Evolutionary conservation across 1,140 invertebrate genomes (phyloP).

Genomic region (Antheraea pernyi): DNA sequence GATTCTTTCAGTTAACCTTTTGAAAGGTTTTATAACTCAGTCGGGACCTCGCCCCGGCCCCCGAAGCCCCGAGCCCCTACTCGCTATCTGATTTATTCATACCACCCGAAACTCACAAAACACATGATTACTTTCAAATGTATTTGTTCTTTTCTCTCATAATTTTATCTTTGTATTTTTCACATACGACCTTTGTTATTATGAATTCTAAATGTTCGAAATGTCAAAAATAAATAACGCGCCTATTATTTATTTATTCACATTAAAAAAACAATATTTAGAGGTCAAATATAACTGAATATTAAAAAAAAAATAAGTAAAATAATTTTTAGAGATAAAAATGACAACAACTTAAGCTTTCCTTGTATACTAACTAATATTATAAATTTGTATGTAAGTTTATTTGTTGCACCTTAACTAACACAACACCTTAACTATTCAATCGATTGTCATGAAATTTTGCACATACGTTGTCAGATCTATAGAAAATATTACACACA

Average conservation of each 20-base stretch:
- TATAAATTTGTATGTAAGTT: too few species aligned
- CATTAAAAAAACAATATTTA: too few species aligned
- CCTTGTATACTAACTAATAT: too few species aligned
- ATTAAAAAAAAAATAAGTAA: too few species aligned
- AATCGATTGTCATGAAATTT: too few species aligned
- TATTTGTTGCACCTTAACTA: too few species aligned
- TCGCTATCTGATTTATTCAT: constrained; percentile 75
- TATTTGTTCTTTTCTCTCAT: not conserved
- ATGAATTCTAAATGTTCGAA: not conserved
- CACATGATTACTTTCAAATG: constrained; percentile 66
- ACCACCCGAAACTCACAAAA: constrained; percentile 52
- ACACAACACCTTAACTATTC: too few species aligned
- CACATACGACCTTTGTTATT: not conserved
- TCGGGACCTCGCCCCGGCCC: constrained; percentile 42
- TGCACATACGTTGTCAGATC: too few species aligned
- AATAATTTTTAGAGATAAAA: too few species aligned
- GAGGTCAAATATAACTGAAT: too few species aligned
- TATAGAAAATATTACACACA: too few species aligned
- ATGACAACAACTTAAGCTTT: too few species aligned
- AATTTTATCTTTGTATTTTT: not conserved
- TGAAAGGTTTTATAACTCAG: constrained; percentile 66
- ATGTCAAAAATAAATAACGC: not conserved
- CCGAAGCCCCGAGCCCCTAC: constrained; percentile 46
- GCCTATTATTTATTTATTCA: not conserved
- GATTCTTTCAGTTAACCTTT: constrained; percentile 66